These are phyloP conservation scores for Zonotrichia albicollis DNA, from an alignment of 2,797 vertebrate genomes.

Conservation along the genomic window DNA sequence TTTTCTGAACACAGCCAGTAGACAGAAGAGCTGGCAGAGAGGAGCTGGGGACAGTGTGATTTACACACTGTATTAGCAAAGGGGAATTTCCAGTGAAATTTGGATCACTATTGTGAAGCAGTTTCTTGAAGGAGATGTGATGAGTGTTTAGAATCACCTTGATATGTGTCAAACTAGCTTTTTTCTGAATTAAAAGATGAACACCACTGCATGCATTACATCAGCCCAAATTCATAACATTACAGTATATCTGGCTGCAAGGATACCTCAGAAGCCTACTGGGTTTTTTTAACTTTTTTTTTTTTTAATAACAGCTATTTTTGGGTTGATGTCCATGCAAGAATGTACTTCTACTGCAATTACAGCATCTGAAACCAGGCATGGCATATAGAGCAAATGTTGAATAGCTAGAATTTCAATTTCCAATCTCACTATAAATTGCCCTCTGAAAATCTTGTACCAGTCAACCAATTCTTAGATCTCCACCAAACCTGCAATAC, in stretches of 20 bases:
- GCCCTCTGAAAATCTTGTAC: conserved; percentile 28
- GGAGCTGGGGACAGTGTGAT: neutral
- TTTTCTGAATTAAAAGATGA: neutral
- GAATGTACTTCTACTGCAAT: neutral
- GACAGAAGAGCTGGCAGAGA: neutral
- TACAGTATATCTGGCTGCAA: neutral
- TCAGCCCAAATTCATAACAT: neutral
- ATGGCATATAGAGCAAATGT: neutral
- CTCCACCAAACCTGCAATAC: neutral
- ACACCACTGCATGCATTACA: neutral
- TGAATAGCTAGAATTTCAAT: neutral
- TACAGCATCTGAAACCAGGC: neutral
- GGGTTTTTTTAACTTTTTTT: neutral
- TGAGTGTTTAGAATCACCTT: neutral
- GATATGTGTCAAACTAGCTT: neutral
- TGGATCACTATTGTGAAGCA: neutral
- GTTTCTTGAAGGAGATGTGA: neutral
- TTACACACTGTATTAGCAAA: neutral
- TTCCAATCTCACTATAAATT: neutral
- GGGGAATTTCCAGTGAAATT: neutral
- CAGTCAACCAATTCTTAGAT: conserved; percentile 41
- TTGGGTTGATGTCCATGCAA: neutral
- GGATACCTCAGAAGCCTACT: neutral
- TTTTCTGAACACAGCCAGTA: neutral
- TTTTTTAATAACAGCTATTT: neutral